These are phyloP conservation scores for Epirrhoe alternata DNA, from an alignment of 2,888 invertebrate genomes.

Conservation along the genomic window DNA sequence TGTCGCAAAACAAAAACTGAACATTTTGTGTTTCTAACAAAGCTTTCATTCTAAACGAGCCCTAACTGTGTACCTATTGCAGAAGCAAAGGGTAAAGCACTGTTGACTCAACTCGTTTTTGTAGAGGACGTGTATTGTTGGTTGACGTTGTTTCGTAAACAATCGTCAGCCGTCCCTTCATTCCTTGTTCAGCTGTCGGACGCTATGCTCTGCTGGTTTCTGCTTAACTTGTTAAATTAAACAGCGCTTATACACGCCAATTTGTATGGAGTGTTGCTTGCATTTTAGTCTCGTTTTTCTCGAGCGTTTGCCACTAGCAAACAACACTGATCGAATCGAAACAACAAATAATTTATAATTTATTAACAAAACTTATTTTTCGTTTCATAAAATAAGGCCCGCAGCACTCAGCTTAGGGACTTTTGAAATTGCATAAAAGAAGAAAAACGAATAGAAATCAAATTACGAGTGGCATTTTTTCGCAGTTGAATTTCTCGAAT, in stretches of 20 bases:
- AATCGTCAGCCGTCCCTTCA: slow-evolving; percentile 47
- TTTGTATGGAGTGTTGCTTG: slow-evolving; percentile 8
- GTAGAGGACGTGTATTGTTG: slow-evolving; percentile 50
- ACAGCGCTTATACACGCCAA: slow-evolving; percentile 15
- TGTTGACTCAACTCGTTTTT: slow-evolving; percentile 52
- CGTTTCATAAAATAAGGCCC: too few species aligned
- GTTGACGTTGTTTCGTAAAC: slow-evolving; percentile 49
- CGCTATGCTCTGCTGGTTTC: slow-evolving; percentile 26
- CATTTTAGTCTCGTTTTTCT: background rate
- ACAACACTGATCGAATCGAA: background rate
- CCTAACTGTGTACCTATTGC: slow-evolving; percentile 31
- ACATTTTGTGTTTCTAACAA: background rate
- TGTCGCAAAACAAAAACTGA: background rate
- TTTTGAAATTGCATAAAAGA: background rate
- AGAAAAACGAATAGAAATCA: slow-evolving; percentile 6
- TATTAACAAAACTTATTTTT: background rate
- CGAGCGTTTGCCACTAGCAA: background rate
- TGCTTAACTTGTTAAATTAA: slow-evolving; percentile 41
- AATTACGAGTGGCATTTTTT: slow-evolving; percentile 21
- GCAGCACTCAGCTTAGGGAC: background rate
- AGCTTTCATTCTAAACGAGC: slow-evolving; percentile 6
- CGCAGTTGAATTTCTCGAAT: slow-evolving; percentile 4
- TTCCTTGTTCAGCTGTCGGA: slow-evolving; percentile 37
- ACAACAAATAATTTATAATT: background rate
- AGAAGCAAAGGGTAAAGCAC: slow-evolving; percentile 47